Evolutionary conservation across 1,140 invertebrate species (phyloP).

Genomic region (Trissolcus basalis): DNA sequence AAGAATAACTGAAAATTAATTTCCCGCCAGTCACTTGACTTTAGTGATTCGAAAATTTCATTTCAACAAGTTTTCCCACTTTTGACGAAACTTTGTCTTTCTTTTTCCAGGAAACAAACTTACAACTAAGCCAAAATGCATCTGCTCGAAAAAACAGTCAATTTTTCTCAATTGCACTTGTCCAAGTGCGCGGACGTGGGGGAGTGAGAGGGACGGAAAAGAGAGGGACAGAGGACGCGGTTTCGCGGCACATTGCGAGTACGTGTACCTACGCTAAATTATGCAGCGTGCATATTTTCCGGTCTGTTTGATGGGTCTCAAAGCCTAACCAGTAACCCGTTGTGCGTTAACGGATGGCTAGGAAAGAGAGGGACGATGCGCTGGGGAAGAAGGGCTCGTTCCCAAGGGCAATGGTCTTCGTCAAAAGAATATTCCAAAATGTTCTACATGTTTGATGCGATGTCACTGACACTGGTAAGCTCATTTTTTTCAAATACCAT

Average conservation of each 20-base stretch:
- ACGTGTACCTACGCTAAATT: slow-evolving; percentile 70
- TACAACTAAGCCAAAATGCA: slow-evolving; percentile 18
- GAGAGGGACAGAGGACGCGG: slow-evolving; percentile 35
- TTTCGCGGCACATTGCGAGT: slow-evolving; percentile 56
- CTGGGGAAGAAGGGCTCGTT: slow-evolving; percentile 56
- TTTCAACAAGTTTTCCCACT: not conserved
- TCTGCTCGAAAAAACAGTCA: slow-evolving; percentile 38
- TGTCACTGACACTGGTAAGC: slow-evolving; percentile 34
- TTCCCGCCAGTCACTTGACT: too few species aligned
- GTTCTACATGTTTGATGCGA: slow-evolving; percentile 47
- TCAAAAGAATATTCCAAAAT: slow-evolving; percentile 61
- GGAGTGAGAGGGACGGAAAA: slow-evolving; percentile 38
- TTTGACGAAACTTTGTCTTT: too few species aligned
- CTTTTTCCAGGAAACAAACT: not conserved
- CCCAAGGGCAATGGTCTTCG: slow-evolving; percentile 56
- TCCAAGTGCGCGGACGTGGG: slow-evolving; percentile 31
- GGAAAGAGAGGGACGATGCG: slow-evolving; percentile 62
- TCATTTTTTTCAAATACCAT: too few species aligned
- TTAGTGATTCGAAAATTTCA: too few species aligned
- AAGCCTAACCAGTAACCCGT: slow-evolving; percentile 71
- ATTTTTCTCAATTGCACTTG: slow-evolving; percentile 51
- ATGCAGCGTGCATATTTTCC: slow-evolving; percentile 75
- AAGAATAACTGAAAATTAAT: too few species aligned
- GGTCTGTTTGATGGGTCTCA: slow-evolving; percentile 75
- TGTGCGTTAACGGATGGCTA: slow-evolving; percentile 66